Evolutionary conservation across 2,888 invertebrate genomes (phyloP).

Genomic region (Papilio gigon): DNA sequence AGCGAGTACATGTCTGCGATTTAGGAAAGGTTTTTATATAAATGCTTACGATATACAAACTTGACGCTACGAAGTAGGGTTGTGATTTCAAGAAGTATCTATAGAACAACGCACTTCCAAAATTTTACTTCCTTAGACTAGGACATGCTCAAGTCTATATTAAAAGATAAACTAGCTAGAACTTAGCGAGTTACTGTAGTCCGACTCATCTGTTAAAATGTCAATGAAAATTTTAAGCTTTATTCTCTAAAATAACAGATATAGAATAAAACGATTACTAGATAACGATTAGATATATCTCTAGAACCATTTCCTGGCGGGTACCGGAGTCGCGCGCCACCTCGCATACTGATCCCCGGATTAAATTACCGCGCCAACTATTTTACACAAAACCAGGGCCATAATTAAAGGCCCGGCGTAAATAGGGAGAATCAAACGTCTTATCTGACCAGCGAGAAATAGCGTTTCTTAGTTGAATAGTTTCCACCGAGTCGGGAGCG

Average conservation of each 20-base stretch:
- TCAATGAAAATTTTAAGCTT: not conserved
- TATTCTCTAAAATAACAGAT: not conserved
- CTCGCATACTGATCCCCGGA: slow-evolving; percentile 52
- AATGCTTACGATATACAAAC: not conserved
- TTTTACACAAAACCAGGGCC: slow-evolving; percentile 82
- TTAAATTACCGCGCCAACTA: slow-evolving; percentile 81
- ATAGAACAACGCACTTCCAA: not conserved
- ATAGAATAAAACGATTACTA: not conserved
- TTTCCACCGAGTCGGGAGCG: slow-evolving; percentile 69
- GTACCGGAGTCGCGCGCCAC: slow-evolving; percentile 57
- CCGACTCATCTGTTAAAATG: not conserved
- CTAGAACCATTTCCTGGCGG: slow-evolving; percentile 50
- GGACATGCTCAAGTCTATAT: too few species aligned
- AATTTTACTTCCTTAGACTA: too few species aligned
- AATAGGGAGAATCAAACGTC: slow-evolving; percentile 80
- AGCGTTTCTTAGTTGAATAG: slow-evolving; percentile 80
- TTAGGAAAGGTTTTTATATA: not conserved
- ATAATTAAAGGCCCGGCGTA: slow-evolving; percentile 81
- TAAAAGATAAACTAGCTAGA: slow-evolving; percentile 33
- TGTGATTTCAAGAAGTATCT: not conserved
- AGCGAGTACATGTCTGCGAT: slow-evolving; percentile 37
- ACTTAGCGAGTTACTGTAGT: not conserved
- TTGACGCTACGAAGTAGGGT: not conserved
- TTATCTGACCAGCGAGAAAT: slow-evolving; percentile 81
- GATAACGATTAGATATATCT: slow-evolving; percentile 41